Percentiles rank a stretch among this genome's conserved stretches.
phyloP scores from a whole-genome alignment of 23 tunicate genomes.

The Trididemnum miniatum region DNA sequence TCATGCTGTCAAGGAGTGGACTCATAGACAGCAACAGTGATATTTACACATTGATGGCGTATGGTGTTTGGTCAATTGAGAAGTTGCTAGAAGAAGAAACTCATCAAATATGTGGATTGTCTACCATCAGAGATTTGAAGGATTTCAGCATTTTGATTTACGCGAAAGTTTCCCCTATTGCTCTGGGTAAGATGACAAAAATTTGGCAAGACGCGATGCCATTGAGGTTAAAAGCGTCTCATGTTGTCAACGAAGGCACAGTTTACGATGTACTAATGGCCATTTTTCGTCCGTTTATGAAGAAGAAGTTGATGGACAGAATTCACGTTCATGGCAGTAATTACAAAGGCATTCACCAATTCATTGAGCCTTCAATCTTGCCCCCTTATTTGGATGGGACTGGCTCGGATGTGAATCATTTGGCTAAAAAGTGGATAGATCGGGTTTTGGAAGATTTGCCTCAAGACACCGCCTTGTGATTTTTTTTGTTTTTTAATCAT shows the following conservation, averaged over 20 bases:
- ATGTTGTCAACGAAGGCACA: conserved; percentile 71
- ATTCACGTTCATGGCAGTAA: conserved; percentile 58
- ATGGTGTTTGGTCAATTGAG: conserved; percentile 49
- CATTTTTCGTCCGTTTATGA: conserved; percentile 52
- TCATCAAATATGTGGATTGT: conserved; percentile 61
- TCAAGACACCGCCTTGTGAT: conserved; percentile 47
- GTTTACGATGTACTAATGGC: conserved; percentile 46
- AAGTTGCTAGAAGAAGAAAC: conserved; percentile 69
- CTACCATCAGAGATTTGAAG: conserved; percentile 52
- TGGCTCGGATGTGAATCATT: conserved; percentile 34
- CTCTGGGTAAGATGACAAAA: conserved; percentile 48
- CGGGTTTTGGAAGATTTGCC: conserved; percentile 37
- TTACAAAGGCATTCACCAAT: conserved; percentile 38
- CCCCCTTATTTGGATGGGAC: conserved; percentile 76
- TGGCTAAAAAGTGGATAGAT: conserved; percentile 35
- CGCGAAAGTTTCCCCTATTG: conserved; percentile 53
- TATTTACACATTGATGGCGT: conserved; percentile 64
- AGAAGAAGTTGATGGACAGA: conserved; percentile 58
- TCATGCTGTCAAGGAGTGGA: conserved; percentile 45
- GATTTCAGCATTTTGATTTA: conserved; percentile 47
- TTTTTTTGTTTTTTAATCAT: no score
- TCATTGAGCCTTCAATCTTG: conserved; percentile 35
- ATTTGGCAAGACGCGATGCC: conserved; percentile 93
- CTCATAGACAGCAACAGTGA: conserved; percentile 21
- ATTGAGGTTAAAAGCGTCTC: conserved; percentile 55